Evolutionary conservation across 1,140 invertebrate genomes (phyloP).

Genomic region (Drosophila mojavensis): DNA sequence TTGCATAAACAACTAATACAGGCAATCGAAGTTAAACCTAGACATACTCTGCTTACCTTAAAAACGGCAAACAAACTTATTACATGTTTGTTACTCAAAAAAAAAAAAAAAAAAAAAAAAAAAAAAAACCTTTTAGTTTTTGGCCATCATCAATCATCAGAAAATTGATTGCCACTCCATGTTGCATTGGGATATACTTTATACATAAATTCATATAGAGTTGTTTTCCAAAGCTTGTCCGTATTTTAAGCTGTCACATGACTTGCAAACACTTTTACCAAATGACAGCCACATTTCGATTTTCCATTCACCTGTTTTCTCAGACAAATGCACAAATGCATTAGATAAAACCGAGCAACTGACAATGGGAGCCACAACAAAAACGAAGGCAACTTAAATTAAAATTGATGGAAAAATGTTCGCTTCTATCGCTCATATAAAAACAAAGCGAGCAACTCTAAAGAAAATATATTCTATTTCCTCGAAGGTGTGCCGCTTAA

Average conservation of each 20-base stretch:
- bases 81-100: too few relatives aligned
- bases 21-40: background rate
- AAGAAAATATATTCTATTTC: too few relatives aligned
- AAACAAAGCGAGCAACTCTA: too few relatives aligned
- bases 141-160: constrained; percentile 19
- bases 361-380: constrained; percentile 2
- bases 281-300: constrained; percentile 30
- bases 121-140: too few relatives aligned
- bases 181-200: constrained; percentile 13
- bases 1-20: too few relatives aligned
- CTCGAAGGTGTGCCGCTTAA: too few relatives aligned
- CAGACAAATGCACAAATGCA: constrained; percentile 30
- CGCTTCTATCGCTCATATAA: background rate
- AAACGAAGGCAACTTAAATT: background rate
- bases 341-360: constrained; percentile 17
- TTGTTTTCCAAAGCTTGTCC: constrained; percentile 6
- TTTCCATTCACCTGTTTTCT: constrained; percentile 34
- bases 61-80: too few relatives aligned
- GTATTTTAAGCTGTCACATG: constrained; percentile 13
- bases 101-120: too few relatives aligned
- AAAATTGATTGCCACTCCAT: background rate
- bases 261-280: constrained; percentile 25
- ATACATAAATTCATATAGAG: background rate
- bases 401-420: background rate
- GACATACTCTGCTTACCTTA: background rate